Evolutionary conservation across 2,888 invertebrate genomes (phyloP).

Genomic region (Eupeodes latifasciatus): DNA sequence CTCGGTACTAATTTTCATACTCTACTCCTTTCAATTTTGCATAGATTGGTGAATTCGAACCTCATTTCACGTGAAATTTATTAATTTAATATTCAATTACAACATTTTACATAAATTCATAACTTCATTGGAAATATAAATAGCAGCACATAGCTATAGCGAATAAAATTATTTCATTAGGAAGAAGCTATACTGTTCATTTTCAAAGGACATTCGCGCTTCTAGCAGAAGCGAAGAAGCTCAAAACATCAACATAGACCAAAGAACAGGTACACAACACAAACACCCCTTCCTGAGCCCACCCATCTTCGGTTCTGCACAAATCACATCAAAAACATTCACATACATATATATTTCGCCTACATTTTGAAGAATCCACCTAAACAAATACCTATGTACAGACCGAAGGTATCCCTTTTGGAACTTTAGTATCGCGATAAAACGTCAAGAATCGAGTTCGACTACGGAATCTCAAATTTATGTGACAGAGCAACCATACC

Average conservation of each 20-base stretch:
- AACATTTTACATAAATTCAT: no score
- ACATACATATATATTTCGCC: neutral
- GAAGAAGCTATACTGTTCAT: constrained; percentile 41
- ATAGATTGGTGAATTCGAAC: no score
- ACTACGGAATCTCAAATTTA: constrained; percentile 54
- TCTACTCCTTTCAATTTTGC: no score
- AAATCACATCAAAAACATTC: constrained; percentile 27
- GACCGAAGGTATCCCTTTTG: constrained; percentile 14
- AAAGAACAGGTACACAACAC: neutral
- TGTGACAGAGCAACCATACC: constrained; percentile 37
- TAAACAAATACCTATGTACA: neutral
- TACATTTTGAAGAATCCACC: neutral
- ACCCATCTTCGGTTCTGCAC: constrained; percentile 9
- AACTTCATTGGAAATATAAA: no score
- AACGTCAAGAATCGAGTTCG: constrained; percentile 43
- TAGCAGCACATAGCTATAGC: no score
- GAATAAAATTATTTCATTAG: constrained; percentile 15
- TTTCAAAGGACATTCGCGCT: neutral
- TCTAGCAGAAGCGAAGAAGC: neutral
- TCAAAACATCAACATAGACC: neutral
- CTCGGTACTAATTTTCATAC: no score
- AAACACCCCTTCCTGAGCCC: neutral
- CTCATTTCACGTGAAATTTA: no score
- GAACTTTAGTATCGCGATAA: constrained; percentile 32
- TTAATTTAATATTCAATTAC: no score